These are phyloP conservation scores for Babylonia areolata DNA, from an alignment of 1,140 invertebrate genomes.

Conservation along the genomic window DNA sequence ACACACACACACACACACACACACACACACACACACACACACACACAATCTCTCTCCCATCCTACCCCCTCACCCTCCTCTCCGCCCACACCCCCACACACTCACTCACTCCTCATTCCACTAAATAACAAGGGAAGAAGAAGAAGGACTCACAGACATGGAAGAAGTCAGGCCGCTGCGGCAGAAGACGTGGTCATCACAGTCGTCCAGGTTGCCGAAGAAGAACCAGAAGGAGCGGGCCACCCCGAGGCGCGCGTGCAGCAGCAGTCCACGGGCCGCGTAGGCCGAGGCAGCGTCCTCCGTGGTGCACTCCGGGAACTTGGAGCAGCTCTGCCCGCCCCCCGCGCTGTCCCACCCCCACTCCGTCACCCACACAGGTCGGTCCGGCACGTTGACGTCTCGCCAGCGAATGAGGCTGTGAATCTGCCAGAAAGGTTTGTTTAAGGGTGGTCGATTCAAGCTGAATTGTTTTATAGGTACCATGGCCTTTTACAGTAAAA, in stretches of 20 bases:
- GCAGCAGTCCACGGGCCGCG: slow-evolving; percentile 56
- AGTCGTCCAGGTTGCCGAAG: slow-evolving; percentile 56
- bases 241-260: slow-evolving; percentile 48
- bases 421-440: too few species aligned
- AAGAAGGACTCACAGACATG: too few species aligned
- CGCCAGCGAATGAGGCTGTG: slow-evolving; percentile 57
- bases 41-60: too few species aligned
- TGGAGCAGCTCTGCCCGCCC: slow-evolving; percentile 48
- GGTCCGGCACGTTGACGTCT: slow-evolving; percentile 51
- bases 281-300: slow-evolving; percentile 55
- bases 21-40: too few species aligned
- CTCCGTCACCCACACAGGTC: slow-evolving; percentile 62
- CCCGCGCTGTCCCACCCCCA: slow-evolving; percentile 64
- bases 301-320: slow-evolving; percentile 55
- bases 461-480: too few species aligned
- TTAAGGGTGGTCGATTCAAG: too few species aligned
- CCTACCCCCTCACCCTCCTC: too few species aligned
- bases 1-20: too few species aligned
- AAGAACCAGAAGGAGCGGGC: slow-evolving; percentile 62
- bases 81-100: too few species aligned
- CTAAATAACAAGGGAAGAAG: too few species aligned
- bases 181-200: slow-evolving; percentile 54
- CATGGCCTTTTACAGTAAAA: too few species aligned
- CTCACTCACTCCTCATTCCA: too few species aligned
- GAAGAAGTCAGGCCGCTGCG: slow-evolving; percentile 57